Evolutionary conservation across 2,888 invertebrate species (phyloP), one percentile per base, ranked within the genome.

Genomic region (Ferdinandea cuprea): DNA sequence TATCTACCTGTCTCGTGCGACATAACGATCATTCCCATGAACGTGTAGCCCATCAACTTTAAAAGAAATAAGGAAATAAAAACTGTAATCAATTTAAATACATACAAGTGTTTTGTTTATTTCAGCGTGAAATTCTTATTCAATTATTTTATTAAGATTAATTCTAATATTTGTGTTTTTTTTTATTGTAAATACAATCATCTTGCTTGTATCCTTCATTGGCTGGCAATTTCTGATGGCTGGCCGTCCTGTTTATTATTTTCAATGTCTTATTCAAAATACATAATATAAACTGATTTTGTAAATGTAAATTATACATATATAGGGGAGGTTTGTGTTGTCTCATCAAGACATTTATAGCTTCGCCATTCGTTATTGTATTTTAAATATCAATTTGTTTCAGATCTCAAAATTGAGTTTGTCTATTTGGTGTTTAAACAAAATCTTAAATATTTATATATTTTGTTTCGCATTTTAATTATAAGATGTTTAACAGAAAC

Each of bases 401-500:
- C 35, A 28, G 9, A 63, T 28, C 25, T 19, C 17, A 21, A 37
- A 69, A 48, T 25, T 13, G 37, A 58, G 9, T 52, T 54, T 37
- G 42, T 17, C 25, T 9, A 61, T 37, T n/a, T n/a, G 52, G 8
- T 7, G 8, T 42, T 25, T 37, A 9, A 69, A 32, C 28, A 19
- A 32, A n/a, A 35, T 32, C 28, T 56, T 40, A 35, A 52, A 32
- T 35, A 69, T 52, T 52, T 71, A 15, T 65, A 44, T 71, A 59
- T 32, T 77, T 73, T 79, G 32, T 40, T 63, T 85, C 21, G 61
- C 65, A 59, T 69, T 52, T 85, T 63, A 80, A 63, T 65, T 85
- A 56, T 72, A 74, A 63, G 65, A 58, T 19, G 73, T 66, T n/a
- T 54, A 85, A 83, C 65, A 83, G 30, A 76, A 73, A 58, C 13